Evolutionary conservation across 2,797 vertebrate genomes (phyloP), one percentile per base, ranked within the genome.

Genomic region (Tamandua tetradactyla): DNA sequence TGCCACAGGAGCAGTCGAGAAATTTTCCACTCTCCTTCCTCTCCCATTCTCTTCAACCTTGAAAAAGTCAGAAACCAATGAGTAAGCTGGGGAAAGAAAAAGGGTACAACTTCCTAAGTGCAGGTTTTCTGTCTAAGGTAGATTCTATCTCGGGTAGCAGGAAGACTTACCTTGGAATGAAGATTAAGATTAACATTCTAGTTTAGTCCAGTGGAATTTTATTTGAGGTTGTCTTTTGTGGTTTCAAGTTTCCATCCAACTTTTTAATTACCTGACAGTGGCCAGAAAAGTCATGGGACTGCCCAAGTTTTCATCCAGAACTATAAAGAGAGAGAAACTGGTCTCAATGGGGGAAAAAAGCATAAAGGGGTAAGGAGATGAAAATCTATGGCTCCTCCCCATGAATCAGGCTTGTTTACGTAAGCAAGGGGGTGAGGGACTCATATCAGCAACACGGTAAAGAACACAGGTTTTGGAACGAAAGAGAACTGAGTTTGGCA

Each of bases 251-350:
- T 66, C 8, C 49, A 69, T 49, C 22, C 27, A 49, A 42, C 37
- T 57, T 95, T 74, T 35, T 75, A 59, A n/a, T 84, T 68, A 80
- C 27, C 47, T 69, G n/a, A n/a, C 69, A 80, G 52, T 62, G 35
- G 52, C 22, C 72, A 69, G 59, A 68, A 61, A 91, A 79, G 22
- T 59, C 37, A 15, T 30, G 52, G 30, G 22, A 35, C 52, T 75
- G 40, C 44, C 64, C 42, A 80, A 55, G 44, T 69, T 80, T 57
- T 47, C 14, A 49, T 49, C 18, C 32, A 80, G 27, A 68, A 37
- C 59, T 84, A n/a, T n/a, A n/a, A n/a, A 80, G 23, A 59, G 52
- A 94, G 80, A 80, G 32, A 92, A 89, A 86, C 37, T 23, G 57
- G n/a, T 23, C 30, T 17, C 57, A 42, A 14, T 5, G 18, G n/a